phyloP scores from a whole-genome alignment of 2,888 invertebrate species.

The Agonopterix subpropinquella region DNA sequence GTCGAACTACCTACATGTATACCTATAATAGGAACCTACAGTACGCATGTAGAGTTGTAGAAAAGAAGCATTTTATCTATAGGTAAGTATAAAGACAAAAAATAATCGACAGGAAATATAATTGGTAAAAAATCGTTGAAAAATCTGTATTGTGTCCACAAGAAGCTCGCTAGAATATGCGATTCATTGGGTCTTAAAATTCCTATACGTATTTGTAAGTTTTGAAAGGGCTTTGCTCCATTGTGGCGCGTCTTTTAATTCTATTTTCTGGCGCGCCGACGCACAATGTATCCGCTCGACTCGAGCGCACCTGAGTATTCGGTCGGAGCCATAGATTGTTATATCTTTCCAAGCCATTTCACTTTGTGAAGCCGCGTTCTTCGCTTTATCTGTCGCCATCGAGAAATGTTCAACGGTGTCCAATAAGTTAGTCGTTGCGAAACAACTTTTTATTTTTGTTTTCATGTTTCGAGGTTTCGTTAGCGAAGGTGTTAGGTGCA shows the following conservation, averaged over 20 bases:
- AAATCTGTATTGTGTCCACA: background rate
- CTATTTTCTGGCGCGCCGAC: constrained; percentile 35
- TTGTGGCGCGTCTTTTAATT: constrained; percentile 65
- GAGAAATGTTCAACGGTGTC: background rate
- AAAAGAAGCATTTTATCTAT: background rate
- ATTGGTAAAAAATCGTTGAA: background rate
- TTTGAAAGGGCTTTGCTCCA: constrained; percentile 53
- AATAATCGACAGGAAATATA: background rate
- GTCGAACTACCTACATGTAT: too few species aligned
- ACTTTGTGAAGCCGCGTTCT: constrained; percentile 15
- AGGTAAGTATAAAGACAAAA: too few species aligned
- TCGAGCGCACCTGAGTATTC: constrained; percentile 28
- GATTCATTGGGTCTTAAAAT: constrained; percentile 39
- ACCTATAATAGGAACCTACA: too few species aligned
- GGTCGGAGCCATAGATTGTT: constrained; percentile 8
- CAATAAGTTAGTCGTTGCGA: background rate
- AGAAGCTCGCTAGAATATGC: too few species aligned
- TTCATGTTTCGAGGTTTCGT: background rate
- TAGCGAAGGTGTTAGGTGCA: too few species aligned
- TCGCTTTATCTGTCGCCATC: constrained; percentile 7
- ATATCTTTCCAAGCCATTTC: constrained; percentile 8
- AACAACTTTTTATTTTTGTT: background rate
- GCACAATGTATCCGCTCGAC: constrained; percentile 20
- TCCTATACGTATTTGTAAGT: constrained; percentile 47
- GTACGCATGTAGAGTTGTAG: background rate